Conservation (phyloP, 2,888 invertebrate species). For the Pocota personata region DNA sequence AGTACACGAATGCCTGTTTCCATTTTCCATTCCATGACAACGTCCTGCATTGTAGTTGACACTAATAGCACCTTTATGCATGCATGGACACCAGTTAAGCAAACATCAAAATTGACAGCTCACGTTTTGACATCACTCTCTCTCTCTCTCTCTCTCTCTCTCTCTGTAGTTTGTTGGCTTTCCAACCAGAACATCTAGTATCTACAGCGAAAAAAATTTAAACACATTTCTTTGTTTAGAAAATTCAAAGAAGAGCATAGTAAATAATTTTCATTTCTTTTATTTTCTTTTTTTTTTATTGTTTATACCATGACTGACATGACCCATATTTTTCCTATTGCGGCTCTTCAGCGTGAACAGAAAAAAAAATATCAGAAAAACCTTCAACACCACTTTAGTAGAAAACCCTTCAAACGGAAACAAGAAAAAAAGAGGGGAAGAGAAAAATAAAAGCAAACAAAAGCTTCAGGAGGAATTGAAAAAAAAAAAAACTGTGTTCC, state of each 20-base stretch:
- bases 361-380: constrained; percentile 30
- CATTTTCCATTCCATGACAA: constrained; percentile 43
- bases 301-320: constrained; percentile 66
- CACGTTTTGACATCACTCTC: constrained; percentile 55
- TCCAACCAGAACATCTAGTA: constrained; percentile 17
- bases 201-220: neutral
- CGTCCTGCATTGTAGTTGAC: constrained; percentile 32
- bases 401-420: constrained; percentile 50
- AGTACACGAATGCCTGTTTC: neutral
- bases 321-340: constrained; percentile 66
- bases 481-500: constrained; percentile 1
- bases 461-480: constrained; percentile 16
- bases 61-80: constrained; percentile 44
- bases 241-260: constrained; percentile 62
- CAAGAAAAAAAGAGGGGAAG: constrained; percentile 9
- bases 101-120: constrained; percentile 63
- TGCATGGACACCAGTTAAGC: constrained; percentile 39
- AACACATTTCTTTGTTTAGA: constrained; percentile 66
- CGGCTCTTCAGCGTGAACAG: constrained; percentile 29
- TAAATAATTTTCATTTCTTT: constrained; percentile 61
- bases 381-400: constrained; percentile 59
- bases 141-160: constrained; percentile 46
- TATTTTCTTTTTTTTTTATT: constrained; percentile 40
- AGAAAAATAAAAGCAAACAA: constrained; percentile 27
- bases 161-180: constrained; percentile 30